phyloP scores from a whole-genome alignment of 1,140 invertebrate species.

The Pseudomyrmex gracilis region DNA sequence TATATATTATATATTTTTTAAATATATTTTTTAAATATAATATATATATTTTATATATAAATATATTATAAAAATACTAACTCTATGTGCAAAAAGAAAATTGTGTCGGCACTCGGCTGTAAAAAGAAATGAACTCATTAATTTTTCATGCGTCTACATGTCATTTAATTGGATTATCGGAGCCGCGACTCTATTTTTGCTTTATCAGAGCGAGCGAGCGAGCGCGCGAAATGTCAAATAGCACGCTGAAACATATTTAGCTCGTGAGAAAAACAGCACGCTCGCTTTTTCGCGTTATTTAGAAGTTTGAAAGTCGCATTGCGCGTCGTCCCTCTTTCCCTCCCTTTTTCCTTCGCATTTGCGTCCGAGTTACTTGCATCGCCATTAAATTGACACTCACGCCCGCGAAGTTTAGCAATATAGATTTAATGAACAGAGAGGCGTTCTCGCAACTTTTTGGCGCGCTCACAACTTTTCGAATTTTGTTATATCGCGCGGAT shows the following conservation, averaged over 20 bases:
- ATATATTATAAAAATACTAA: neutral
- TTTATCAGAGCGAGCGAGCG: neutral
- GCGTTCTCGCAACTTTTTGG: conserved; percentile 11
- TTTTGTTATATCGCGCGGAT: conserved; percentile 26
- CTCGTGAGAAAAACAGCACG: neutral
- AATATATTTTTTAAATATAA: neutral
- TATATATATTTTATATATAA: no score
- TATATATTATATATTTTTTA: no score
- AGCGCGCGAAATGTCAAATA: neutral
- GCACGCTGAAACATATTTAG: conserved; percentile 30
- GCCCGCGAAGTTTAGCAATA: conserved; percentile 34
- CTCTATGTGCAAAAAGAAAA: neutral
- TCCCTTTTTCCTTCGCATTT: conserved; percentile 27
- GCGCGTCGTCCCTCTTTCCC: neutral
- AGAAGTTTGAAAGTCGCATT: conserved; percentile 42
- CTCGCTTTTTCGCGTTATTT: conserved; percentile 22
- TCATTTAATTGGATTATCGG: conserved; percentile 4
- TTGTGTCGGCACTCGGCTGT: neutral
- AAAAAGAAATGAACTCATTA: neutral
- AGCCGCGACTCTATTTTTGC: conserved; percentile 6
- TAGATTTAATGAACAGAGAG: conserved; percentile 42
- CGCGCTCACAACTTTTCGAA: neutral
- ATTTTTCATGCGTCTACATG: neutral
- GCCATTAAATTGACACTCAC: conserved; percentile 25
- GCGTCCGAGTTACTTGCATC: conserved; percentile 39